These are phyloP conservation scores for Pseudopleuronectes americanus DNA, from an alignment of 2,797 vertebrate genomes.

Conservation along the genomic window DNA sequence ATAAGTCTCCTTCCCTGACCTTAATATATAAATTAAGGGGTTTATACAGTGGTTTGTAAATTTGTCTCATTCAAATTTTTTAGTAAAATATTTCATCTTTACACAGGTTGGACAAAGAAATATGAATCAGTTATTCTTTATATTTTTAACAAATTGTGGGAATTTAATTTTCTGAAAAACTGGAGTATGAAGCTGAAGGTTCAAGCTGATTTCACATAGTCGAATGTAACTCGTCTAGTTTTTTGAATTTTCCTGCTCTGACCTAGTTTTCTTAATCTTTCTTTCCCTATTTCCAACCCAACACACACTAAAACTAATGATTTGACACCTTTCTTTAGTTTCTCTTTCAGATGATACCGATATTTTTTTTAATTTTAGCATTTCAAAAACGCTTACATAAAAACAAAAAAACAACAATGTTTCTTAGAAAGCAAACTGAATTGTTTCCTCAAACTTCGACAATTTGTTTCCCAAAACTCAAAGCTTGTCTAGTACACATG, in stretches of 20 bases:
- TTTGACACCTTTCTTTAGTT: conserved; percentile 3
- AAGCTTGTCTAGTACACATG: conserved; percentile 21
- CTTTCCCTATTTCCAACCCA: conserved; percentile 1
- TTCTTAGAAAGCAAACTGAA: conserved; percentile 31
- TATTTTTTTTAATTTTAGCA: neutral
- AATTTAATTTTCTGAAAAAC: conserved; percentile 15
- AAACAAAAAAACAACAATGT: neutral
- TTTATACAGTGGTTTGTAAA: neutral
- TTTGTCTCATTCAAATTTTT: conserved; percentile 6
- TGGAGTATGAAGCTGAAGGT: neutral
- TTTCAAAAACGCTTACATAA: neutral
- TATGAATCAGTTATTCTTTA: conserved; percentile 3
- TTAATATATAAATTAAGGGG: conserved; percentile 1
- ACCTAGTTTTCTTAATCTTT: conserved; percentile 7
- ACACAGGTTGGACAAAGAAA: neutral
- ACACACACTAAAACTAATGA: conserved; percentile 3
- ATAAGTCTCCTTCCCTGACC: neutral
- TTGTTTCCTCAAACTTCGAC: conserved; percentile 19
- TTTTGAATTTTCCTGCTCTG: neutral
- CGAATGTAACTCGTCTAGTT: neutral
- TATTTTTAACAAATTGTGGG: neutral
- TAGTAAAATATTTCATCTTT: conserved; percentile 8
- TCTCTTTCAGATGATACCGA: neutral
- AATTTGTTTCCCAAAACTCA: conserved; percentile 36
- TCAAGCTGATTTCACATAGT: neutral